Evolutionary conservation across 2,113 vertebrate genomes (phyloP).

Genomic region (Lycocorax pyrrhopterus): DNA sequence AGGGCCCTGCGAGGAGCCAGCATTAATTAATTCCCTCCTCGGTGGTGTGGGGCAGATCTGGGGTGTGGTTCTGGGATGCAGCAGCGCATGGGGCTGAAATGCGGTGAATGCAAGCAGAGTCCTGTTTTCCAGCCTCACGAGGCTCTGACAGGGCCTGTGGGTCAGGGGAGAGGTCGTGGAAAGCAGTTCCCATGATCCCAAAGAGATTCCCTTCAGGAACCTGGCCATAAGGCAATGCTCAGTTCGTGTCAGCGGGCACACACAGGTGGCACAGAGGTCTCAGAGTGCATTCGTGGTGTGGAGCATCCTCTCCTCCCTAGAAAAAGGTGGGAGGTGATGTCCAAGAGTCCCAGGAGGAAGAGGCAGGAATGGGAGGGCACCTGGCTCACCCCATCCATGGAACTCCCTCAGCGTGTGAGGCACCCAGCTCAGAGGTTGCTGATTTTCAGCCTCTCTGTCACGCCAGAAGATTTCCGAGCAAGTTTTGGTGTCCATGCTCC

Average conservation of each 20-base stretch:
- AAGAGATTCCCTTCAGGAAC: background rate
- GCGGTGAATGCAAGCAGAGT: background rate
- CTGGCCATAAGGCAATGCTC: accelerated
- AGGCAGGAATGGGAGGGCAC: background rate
- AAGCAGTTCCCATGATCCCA: background rate
- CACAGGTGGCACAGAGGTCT: background rate
- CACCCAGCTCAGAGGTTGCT: background rate
- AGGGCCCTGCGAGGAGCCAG: background rate
- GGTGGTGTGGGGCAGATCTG: background rate
- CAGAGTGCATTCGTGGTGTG: background rate
- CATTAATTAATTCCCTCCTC: background rate
- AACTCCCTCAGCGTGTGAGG: background rate
- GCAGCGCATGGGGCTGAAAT: background rate
- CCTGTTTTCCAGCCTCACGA: background rate
- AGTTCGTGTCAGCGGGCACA: accelerated
- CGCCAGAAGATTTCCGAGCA: background rate
- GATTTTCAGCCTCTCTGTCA: background rate
- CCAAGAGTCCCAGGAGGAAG: background rate
- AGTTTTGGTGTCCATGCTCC: background rate
- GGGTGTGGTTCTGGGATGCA: background rate
- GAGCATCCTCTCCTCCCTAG: background rate
- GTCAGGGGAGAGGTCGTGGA: background rate
- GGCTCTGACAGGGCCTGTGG: background rate
- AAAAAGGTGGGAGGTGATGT: background rate
- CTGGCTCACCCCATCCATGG: background rate